Percentiles rank a stretch among this genome's conserved stretches.
phyloP scores from a whole-genome alignment of 2,797 vertebrate species.

The Leptodactylus fallax region DNA sequence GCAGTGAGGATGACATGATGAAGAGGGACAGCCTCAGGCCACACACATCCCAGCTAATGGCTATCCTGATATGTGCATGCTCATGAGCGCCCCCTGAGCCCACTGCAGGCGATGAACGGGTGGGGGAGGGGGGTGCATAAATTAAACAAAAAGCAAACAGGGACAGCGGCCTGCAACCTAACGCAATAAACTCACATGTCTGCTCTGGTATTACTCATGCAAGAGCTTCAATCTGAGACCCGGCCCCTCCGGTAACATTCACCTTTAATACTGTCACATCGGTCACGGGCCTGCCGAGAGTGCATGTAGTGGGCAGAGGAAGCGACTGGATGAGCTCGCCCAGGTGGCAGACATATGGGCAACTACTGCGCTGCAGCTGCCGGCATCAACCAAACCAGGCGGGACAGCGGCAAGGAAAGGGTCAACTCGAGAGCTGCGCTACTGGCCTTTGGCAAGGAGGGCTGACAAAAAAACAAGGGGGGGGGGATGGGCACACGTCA shows the following conservation, averaged over 20 bases:
- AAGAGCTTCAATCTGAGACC: constrained; percentile 41
- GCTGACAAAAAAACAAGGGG: constrained; percentile 24
- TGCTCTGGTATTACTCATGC: constrained; percentile 39
- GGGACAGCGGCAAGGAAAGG: constrained; percentile 31
- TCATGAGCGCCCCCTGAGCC: no score
- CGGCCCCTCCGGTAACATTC: constrained; percentile 56
- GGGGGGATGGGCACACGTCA: constrained; percentile 26
- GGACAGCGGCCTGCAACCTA: neutral
- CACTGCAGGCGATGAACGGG: no score
- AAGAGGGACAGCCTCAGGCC: neutral
- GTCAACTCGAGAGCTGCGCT: constrained; percentile 40
- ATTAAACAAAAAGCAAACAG: neutral
- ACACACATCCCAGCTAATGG: neutral
- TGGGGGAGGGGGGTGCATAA: neutral
- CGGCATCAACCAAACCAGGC: neutral
- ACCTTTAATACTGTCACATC: constrained; percentile 58
- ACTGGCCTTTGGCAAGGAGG: constrained; percentile 52
- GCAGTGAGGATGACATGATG: neutral
- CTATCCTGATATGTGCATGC: neutral
- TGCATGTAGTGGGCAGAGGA: neutral
- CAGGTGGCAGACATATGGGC: neutral
- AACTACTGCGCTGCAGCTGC: constrained; percentile 3
- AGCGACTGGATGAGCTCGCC: constrained; percentile 4
- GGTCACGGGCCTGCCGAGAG: neutral
- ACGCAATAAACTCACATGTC: neutral